Conservation (phyloP, 2,797 vertebrate species). For the Lithobates sylvaticus region DNA sequence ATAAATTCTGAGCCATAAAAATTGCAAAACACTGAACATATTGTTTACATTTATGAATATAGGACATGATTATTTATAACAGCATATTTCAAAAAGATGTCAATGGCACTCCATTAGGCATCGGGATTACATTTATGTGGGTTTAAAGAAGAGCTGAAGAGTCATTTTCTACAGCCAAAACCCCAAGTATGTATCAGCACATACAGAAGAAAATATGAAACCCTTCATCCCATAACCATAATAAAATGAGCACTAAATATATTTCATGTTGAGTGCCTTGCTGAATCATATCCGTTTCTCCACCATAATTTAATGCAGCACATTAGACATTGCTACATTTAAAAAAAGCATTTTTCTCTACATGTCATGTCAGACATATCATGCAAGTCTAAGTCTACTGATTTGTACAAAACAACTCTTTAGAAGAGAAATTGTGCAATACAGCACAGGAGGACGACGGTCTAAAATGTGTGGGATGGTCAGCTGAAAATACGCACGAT, state of each 20-base stretch:
- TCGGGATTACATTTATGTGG: background rate
- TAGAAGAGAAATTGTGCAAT: too few species aligned
- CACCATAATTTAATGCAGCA: constrained; percentile 1
- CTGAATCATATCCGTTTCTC: constrained; percentile 21
- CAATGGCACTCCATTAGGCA: background rate
- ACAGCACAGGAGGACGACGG: too few species aligned
- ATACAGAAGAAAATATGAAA: constrained; percentile 33
- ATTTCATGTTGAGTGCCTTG: background rate
- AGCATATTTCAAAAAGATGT: background rate
- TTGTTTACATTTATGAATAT: background rate
- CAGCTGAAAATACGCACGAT: too few species aligned
- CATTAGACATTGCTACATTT: background rate
- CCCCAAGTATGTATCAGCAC: constrained; percentile 35
- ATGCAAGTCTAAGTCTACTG: background rate
- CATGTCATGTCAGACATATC: background rate
- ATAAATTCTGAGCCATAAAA: constrained; percentile 53
- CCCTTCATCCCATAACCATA: constrained; percentile 12
- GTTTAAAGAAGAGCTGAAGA: constrained; percentile 27
- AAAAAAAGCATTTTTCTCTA: background rate
- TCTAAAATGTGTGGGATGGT: background rate
- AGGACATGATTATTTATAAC: constrained; percentile 4
- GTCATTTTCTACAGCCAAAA: constrained; percentile 9
- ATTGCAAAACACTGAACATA: constrained; percentile 10
- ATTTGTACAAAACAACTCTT: too few species aligned
- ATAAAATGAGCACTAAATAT: constrained; percentile 12